Conservation (phyloP, 1,140 invertebrate species). For the Procambarus virginalis region DNA sequence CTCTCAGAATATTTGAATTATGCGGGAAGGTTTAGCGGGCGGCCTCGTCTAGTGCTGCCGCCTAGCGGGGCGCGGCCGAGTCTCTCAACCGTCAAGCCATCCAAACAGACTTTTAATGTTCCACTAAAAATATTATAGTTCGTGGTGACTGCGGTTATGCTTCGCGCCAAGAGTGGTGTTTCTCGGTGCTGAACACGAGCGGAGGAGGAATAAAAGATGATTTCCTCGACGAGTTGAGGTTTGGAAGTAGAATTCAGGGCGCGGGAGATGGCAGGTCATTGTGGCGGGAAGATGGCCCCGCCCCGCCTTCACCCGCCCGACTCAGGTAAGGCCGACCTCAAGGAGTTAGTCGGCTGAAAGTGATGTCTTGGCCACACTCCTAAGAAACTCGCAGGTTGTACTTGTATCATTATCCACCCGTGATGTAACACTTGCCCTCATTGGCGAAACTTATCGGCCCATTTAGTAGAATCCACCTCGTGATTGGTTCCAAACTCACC, state of each 20-base stretch:
- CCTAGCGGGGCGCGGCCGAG: background rate
- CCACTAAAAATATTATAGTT: background rate
- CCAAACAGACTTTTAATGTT: background rate
- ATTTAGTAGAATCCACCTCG: constrained; percentile 39
- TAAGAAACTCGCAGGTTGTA: constrained; percentile 27
- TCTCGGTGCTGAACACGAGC: background rate
- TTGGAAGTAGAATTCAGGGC: background rate
- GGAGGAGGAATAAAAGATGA: background rate
- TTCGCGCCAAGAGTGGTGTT: background rate
- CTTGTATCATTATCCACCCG: constrained; percentile 50
- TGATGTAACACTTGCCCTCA: constrained; percentile 67
- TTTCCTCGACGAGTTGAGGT: background rate
- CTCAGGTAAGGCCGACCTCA: background rate
- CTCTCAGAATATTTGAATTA: background rate
- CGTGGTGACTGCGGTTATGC: background rate
- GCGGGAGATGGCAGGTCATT: too few species aligned
- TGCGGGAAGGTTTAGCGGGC: background rate
- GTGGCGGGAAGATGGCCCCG: background rate
- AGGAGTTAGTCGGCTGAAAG: constrained; percentile 29
- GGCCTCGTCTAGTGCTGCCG: constrained; percentile 29
- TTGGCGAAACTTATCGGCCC: constrained; percentile 58
- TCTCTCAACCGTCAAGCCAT: background rate
- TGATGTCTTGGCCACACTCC: constrained; percentile 37
- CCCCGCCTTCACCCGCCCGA: too few species aligned
- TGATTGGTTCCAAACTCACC: constrained; percentile 54